phyloP scores from a whole-genome alignment of 2,797 vertebrate genomes.

The Prunella strophiata region DNA sequence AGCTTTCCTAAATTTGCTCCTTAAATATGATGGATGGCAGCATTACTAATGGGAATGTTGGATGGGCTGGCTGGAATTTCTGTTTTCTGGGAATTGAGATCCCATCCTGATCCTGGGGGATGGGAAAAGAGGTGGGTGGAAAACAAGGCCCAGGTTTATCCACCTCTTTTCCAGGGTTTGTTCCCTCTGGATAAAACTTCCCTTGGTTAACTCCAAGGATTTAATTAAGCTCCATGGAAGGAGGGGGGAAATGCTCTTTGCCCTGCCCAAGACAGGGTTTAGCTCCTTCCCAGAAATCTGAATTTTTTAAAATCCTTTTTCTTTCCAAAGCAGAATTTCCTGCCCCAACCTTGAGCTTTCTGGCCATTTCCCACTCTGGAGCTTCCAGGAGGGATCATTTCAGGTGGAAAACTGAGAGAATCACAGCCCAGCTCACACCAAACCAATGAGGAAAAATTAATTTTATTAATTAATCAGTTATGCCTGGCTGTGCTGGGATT shows the following conservation, averaged over 20 bases:
- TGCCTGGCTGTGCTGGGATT: background rate
- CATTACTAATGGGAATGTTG: background rate
- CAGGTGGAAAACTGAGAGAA: background rate
- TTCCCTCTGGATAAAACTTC: background rate
- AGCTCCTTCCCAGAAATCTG: background rate
- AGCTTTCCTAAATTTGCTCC: slow-evolving; percentile 20
- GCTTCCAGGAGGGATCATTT: background rate
- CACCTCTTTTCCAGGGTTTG: background rate
- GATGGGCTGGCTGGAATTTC: background rate
- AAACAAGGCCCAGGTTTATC: background rate
- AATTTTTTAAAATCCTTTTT: background rate
- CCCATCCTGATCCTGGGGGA: background rate
- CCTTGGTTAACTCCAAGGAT: background rate
- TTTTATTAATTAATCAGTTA: background rate
- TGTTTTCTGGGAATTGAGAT: background rate
- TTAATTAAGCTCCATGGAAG: background rate
- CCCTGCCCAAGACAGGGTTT: background rate
- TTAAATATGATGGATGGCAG: background rate
- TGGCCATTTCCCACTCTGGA: background rate
- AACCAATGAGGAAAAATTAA: accelerated
- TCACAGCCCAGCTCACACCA: background rate
- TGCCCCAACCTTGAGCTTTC: background rate
- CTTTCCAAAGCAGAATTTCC: background rate
- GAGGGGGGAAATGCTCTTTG: background rate
- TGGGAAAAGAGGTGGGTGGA: background rate